Evolutionary conservation across 2,113 vertebrate species (phyloP), one percentile per base, ranked within the genome.

Genomic region (Morone saxatilis): DNA sequence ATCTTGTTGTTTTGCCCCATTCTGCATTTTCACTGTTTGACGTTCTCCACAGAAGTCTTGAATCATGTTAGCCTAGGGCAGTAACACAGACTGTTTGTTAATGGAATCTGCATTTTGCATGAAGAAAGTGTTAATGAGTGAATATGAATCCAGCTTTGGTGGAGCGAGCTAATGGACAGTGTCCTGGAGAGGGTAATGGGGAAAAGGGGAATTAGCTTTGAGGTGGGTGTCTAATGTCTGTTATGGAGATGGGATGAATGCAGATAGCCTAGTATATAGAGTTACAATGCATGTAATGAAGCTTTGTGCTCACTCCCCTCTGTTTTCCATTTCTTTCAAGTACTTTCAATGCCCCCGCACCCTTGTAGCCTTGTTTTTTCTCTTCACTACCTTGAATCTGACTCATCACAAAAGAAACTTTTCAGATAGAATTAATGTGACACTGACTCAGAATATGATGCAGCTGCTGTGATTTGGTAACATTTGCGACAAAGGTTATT

Each of bases 41-140:
- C 41, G 17, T 60, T 84, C 74, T 78, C 51, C 51, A 63, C 61
- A 80, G 62, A 76, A 56, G 43, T 72, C 68, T 57, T 53, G 71
- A 66, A 78, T 83, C 69, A 63, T 43, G 72, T 77, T 82, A 47
- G 80, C 87, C 82, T 50, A 25, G 47, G 86, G 86, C 68, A 69
- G 79, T 7, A 86, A 61, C 74, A 66, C 66, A 74, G 81, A 83
- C 85, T 88, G 79, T 89, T 87, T 88, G 84, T 85, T 87, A 86
- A 90, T 80, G 77, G 40, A 84, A 90, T 87, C 84, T 90, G 80
- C 73, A 92, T 88, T 89, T 90, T 91, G 71, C 86, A 88, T 81
- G 40, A 81, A 79, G 48, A 86, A 90, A 88, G 76, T 81, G 57
- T 84, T 89, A 90, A 89, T 91, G 87, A 91, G 82, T 1, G 50